A percentile compares a stretch with the other conserved stretches of the same genome.
Conservation (phyloP, 2,113 vertebrate genomes). For the Miniopterus natalensis region DNA sequence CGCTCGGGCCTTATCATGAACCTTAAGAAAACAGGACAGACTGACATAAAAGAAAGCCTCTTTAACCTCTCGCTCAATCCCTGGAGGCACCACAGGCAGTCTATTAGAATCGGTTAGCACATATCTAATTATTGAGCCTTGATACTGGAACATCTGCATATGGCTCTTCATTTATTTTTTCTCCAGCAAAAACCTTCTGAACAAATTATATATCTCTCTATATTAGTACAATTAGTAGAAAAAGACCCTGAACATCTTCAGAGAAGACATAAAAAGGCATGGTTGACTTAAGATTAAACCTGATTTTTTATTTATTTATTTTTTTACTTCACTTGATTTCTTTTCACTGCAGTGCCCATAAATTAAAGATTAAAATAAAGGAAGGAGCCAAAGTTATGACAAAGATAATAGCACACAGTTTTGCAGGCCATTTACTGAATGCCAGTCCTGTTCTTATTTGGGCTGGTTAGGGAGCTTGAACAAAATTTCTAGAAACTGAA, state of each 20-base stretch:
- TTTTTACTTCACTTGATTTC: conserved; percentile 36
- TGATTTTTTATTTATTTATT: conserved; percentile 44
- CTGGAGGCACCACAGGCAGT: conserved; percentile 65
- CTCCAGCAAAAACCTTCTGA: conserved; percentile 50
- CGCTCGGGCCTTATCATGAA: not conserved
- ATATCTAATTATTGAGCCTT: conserved; percentile 81
- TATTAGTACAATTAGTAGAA: not conserved
- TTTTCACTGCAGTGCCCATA: not conserved
- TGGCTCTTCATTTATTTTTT: conserved; percentile 82
- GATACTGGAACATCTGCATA: conserved; percentile 83
- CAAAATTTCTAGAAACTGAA: not conserved
- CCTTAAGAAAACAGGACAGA: conserved; percentile 72
- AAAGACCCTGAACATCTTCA: conserved; percentile 30
- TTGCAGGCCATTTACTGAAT: not conserved
- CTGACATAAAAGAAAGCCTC: conserved; percentile 68
- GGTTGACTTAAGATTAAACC: conserved; percentile 3
- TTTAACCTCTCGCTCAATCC: conserved; percentile 54
- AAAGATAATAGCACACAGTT: not conserved
- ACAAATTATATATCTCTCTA: conserved; percentile 46
- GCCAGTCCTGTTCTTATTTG: not conserved
- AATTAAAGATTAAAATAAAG: not conserved
- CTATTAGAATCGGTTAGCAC: conserved; percentile 56
- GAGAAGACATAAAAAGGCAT: conserved; percentile 4
- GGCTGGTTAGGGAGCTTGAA: not conserved
- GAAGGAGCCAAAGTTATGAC: not conserved